Evolutionary conservation across 2,113 vertebrate genomes (phyloP).

Genomic region (Notarius lentiginosus): DNA sequence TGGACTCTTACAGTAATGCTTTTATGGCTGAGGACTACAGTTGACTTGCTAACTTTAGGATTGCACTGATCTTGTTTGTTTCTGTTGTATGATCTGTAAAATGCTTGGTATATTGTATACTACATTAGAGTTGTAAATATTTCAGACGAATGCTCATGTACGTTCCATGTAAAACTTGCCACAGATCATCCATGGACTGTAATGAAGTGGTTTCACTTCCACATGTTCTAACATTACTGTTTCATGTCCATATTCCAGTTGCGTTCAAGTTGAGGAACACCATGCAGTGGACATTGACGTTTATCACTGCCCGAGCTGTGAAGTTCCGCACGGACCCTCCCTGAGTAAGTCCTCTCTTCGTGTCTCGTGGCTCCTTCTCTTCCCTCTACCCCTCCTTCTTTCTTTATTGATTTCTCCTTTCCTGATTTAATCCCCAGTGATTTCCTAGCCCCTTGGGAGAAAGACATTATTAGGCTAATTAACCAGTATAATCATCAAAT

Average conservation of each 20-base stretch:
- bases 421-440: not conserved
- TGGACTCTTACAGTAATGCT: too few relatives aligned
- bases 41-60: too few relatives aligned
- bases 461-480: conserved; percentile 47
- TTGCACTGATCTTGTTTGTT: too few relatives aligned
- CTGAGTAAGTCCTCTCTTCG: conserved; percentile 81
- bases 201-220: not conserved
- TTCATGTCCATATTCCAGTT: conserved; percentile 71
- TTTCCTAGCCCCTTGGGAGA: not conserved
- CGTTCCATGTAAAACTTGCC: not conserved
- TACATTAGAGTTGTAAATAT: not conserved
- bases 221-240: not conserved
- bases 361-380: not conserved
- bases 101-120: not conserved
- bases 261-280: conserved; percentile 95
- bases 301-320: conserved; percentile 98
- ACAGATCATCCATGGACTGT: not conserved
- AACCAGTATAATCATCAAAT: conserved; percentile 41
- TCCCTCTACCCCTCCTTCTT: not conserved
- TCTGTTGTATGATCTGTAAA: not conserved
- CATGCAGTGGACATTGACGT: conserved; percentile 97
- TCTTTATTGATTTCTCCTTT: conserved; percentile 25
- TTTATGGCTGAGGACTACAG: too few relatives aligned
- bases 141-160: not conserved
- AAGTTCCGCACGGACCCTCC: conserved; percentile 85